Evolutionary conservation across 2,888 invertebrate genomes (phyloP), one percentile per base, ranked within the genome.

Genomic region (Megamerina dolium): DNA sequence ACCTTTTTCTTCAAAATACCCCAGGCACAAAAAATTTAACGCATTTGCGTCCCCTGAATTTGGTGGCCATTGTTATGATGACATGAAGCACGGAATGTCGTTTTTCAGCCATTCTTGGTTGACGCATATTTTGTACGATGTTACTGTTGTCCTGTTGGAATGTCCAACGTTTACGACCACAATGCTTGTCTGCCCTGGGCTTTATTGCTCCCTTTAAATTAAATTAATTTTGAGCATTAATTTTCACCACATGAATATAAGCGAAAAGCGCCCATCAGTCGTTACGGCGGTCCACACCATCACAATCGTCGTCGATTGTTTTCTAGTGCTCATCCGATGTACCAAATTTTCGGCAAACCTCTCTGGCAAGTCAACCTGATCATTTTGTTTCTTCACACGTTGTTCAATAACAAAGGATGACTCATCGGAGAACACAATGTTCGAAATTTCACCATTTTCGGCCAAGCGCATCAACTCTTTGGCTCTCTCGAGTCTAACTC

Each of bases 81-180:
- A 10, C 6, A 23, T 23, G 10, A 23, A 23, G 10, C 23, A 23
- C 23, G 23, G 23, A 23, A 23, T 8, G 23, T 23, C 10, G 10
- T 23, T 23, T 23, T 23, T 23, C 23, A 23, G 23, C 23, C 23
- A 23, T 23, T 6, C 6, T 23, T 23, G 23, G 23, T 23, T 23
- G 10, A 23, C 23, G 23, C 23, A 23, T 23, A 23, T 8, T 23
- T 23, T 23, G 23, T 10, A 10, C 23, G 23, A 23, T 23, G 23
- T 23, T 23, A 10, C 23, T 23, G 37, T n/a, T 16, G 37, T 37
- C 37, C 37, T 37, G 37, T 21, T 35, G 35, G 19, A 18, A 35
- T 23, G 6, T 23, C 23, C 10, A 23, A 23, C 10, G 23, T 10
- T 10, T 23, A 10, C 10, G 23, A 23, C 23, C 23, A 10, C 6